These are phyloP conservation scores for Megastigmus dorsalis DNA, from an alignment of 2,888 invertebrate species.

Conservation along the genomic window DNA sequence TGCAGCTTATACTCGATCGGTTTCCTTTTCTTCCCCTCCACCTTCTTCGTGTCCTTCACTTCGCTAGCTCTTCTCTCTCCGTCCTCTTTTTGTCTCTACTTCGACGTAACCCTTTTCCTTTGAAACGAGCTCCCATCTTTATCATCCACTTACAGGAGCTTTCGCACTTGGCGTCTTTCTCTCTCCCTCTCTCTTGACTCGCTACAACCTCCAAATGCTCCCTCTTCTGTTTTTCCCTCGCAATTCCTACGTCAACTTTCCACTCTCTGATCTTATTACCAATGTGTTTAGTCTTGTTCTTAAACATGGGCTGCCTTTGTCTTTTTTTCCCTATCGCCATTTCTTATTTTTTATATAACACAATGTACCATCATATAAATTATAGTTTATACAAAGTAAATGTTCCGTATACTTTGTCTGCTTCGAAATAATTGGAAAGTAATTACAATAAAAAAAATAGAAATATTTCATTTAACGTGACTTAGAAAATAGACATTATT, in stretches of 20 bases:
- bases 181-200: not conserved
- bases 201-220: not conserved
- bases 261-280: not conserved
- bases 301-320: not conserved
- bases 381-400: too few relatives aligned
- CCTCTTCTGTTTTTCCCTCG: not conserved
- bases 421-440: too few relatives aligned
- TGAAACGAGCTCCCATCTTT: not conserved
- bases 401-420: too few relatives aligned
- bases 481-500: too few relatives aligned
- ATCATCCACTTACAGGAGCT: conserved; percentile 15
- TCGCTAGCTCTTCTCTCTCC: too few relatives aligned
- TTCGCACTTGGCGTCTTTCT: not conserved
- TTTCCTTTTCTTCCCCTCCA: not conserved
- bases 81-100: not conserved
- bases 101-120: conserved; percentile 4
- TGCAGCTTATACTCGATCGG: conserved; percentile 6
- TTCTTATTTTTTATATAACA: too few relatives aligned
- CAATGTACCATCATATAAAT: too few relatives aligned
- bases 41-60: not conserved
- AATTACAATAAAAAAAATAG: too few relatives aligned
- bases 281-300: not conserved
- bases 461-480: too few relatives aligned
- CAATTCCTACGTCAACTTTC: not conserved
- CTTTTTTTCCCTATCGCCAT: not conserved